Conservation (phyloP, 2,888 invertebrate genomes). For the Cheilosia grossa region DNA sequence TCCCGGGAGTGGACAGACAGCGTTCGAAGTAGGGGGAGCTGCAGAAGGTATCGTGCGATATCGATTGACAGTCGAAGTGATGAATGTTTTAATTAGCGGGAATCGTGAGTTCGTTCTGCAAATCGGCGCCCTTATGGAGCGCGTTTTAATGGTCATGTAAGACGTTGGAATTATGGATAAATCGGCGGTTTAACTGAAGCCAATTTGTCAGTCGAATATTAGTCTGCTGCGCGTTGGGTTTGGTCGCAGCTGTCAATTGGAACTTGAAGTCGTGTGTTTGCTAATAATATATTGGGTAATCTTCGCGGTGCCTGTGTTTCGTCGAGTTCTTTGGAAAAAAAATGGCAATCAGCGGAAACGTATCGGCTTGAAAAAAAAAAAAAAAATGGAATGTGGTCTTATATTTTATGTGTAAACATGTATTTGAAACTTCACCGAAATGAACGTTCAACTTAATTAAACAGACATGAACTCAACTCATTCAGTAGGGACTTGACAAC, state of each 20-base stretch:
- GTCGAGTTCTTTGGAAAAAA: background rate
- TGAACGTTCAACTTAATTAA: too few species aligned
- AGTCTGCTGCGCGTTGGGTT: background rate
- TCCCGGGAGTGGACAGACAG: slow-evolving; percentile 22
- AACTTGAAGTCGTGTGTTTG: slow-evolving; percentile 6
- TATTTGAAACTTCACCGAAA: too few species aligned
- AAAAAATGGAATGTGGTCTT: background rate
- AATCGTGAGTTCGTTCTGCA: slow-evolving; percentile 63
- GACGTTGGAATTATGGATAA: slow-evolving; percentile 44
- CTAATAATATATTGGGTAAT: slow-evolving; percentile 3
- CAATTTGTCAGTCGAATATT: slow-evolving; percentile 5
- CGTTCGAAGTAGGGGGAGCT: background rate
- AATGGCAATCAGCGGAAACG: background rate
- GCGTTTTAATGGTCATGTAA: slow-evolving; percentile 25
- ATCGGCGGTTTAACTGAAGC: slow-evolving; percentile 12
- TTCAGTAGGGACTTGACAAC: too few species aligned
- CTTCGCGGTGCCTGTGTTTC: background rate
- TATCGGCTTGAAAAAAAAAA: background rate
- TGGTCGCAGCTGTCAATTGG: slow-evolving; percentile 11
- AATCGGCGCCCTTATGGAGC: slow-evolving; percentile 25
- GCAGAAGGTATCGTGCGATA: slow-evolving; percentile 54
- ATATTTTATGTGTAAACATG: too few species aligned
- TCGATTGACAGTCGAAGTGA: slow-evolving; percentile 63
- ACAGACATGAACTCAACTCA: too few species aligned
- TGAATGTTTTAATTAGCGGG: slow-evolving; percentile 69